Base-by-base conservation (phyloP, 2,113 vertebrate genomes). In the Scolopax mira region DNA sequence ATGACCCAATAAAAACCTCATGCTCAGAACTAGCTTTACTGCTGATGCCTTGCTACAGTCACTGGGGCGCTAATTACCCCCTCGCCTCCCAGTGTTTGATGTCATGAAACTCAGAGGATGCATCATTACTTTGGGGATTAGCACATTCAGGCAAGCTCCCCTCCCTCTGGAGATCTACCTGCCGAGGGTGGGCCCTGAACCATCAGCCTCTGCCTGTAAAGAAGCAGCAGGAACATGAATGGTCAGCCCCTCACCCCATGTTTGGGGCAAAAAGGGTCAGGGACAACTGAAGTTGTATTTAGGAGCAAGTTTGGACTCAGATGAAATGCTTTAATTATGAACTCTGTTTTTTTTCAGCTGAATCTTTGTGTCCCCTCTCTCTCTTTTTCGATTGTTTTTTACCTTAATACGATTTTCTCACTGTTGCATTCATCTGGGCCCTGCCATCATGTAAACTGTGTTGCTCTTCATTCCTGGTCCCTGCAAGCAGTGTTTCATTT, bases 71-170 rank as follows among this genome's bases (percentile, higher is more conserved):
- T 96, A 96, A 95, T 97, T 95, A 93, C 73, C 35, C 71, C 48
- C 65, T 97, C 66, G 66, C 89, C 65, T 95, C 93, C 93, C 93
- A 88, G 72, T 5, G 65, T 93, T 88, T 96, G 94, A 96, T 96
- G 94, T 86, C 92, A 88, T 69, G 95, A 95, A 86, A 67, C 88
- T 96, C 90, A 52, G 17, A 83, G 93, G 60, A 88, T 0, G 44
- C 93, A 94, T 94, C 88, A 88, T 88, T 81, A 27, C 64, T 66
- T 57, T 33, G 72, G 65, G 90, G 88, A 95, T 96, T 96, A 94
- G 84, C 69, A 77, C 79, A 93, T 60, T 55, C 75, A 78, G 83
- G 80, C 66, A 37, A 85, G 84, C 52, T 89, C 41, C 81, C 12
- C 66, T 85, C 78, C 93, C 85, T 95, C 58, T 72, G 9, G 87